Evolutionary conservation across 2,797 vertebrate genomes (phyloP).

Genomic region (Apodemus agrarius): DNA sequence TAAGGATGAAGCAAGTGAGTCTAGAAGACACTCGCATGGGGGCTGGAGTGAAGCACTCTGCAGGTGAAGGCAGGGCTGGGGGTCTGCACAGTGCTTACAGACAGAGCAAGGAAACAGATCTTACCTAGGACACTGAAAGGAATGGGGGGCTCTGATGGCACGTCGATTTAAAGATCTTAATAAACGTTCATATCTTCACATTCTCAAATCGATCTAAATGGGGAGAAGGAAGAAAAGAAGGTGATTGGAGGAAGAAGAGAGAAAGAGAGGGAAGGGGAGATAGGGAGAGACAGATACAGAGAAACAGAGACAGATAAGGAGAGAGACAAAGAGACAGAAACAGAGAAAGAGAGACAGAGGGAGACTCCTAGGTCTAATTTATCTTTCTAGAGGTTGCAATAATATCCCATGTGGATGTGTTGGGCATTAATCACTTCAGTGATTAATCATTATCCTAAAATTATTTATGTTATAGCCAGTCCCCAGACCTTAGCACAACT

Average conservation of each 20-base stretch:
- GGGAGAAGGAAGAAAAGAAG: neutral
- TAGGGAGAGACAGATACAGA: neutral
- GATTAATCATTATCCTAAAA: slow-evolving; percentile 42
- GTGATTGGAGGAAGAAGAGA: neutral
- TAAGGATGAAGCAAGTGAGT: neutral
- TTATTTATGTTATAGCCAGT: neutral
- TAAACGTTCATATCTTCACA: neutral
- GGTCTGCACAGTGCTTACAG: neutral
- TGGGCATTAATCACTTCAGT: neutral
- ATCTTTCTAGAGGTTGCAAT: neutral
- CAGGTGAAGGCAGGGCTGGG: neutral
- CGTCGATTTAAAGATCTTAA: neutral
- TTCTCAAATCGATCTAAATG: neutral
- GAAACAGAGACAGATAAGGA: no score
- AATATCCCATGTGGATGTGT: neutral
- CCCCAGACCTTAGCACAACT: neutral
- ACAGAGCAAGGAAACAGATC: no score
- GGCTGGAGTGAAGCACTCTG: neutral
- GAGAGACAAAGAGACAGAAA: neutral
- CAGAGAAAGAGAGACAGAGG: fast-evolving
- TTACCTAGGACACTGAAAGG: neutral
- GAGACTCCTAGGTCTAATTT: neutral
- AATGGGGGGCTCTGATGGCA: neutral
- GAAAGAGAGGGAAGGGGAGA: fast-evolving
- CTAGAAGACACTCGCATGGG: neutral